Evolutionary conservation across 2,113 vertebrate species (phyloP), one percentile per base, ranked within the genome.

Genomic region (Lophotis ruficrista): DNA sequence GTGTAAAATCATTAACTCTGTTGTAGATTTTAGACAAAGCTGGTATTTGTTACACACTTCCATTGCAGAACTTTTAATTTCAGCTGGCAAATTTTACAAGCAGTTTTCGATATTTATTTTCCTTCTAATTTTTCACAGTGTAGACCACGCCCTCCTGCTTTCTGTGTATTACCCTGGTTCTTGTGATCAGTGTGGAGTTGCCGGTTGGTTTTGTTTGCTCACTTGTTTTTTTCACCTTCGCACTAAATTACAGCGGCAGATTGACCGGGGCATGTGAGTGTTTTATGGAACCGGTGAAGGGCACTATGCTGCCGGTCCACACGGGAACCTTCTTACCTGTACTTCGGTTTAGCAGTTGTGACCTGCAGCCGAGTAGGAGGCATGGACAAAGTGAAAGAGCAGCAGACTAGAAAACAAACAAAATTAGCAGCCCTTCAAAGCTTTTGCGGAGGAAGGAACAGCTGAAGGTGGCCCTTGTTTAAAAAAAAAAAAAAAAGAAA

Each of bases 151-250:
- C n/a, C 19, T 85, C 28, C 72, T 66, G 68, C 73, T 91, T 58
- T 92, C 89, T 38, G 64, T 66, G 65, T 90, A 82, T 89, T 77
- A 70, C 45, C 23, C 25, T 6, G 25, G 87, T 92, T 64, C 45
- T 64, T 47, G 90, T 61, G 89, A 97, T 90, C 87, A 81, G 89
- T 6, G 9, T 14, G 57, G 71, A 65, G 56, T 16, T 94, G 82
- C 70, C 64, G 62, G 12, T 27, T 81, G 30, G 7, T 51, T 78
- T 89, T 77, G 22, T 78, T 89, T 56, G 60, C 47, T 92, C 25
- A 10, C 47, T 68, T 68, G 30, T 73, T 94, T 90, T 97, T 97
- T 95, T 81, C 96, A 91, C 60, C 90, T 89, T 97, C 87, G 61
- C 93, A 87, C 75, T 92, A 89, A 96, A 92, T 71, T 89, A 92